Base-by-base conservation (phyloP, 1,140 invertebrate species). In the Calephelis virginiensis region DNA sequence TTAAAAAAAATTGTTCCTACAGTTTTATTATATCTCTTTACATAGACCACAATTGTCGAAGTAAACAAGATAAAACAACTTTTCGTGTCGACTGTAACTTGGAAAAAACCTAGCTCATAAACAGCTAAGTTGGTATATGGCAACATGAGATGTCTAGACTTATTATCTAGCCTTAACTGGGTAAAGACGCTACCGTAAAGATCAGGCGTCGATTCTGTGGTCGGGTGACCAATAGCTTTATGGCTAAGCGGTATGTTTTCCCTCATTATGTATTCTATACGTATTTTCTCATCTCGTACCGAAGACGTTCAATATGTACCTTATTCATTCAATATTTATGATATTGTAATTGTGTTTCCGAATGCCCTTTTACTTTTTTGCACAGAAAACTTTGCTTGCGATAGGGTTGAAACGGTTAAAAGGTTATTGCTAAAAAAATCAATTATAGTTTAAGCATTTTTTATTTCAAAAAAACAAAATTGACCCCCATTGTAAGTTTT, bases 221-320 rank as follows among this genome's bases (percentile, higher is more conserved):
- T 73, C 62, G 70, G 66, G 64, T 70, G 56, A 72, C 66, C 73
- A 69, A 74, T 77, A 67, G 67, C 71, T 74, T 68, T 71, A 73
- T 70, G 69, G 67, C 69, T 61, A 67, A 67, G 70, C 50, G 50
- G 50, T 67, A 74, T 73, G 72, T 75, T 81, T 81, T 75, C 75
- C 67, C 73, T 80, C 74, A 80, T 82, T 82, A 77, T 63, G 74
- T 78, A 80, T 80, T 78, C 76, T 60, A 64, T 65, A 64, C 74
- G 75, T 74, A 78, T 80, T 80, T 81, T 72, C 74, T 78, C 69
- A 59, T 69, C 63, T 43, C 63, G 43, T 40, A 48, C 28, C 17
- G 43, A 4, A 14, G 38, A 46, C 17, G 17, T 48, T 17, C n/a
- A 48, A 63, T 48, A 46, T 63, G 61, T 63, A 45, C 28, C n/a